Evolutionary conservation across 2,113 vertebrate species (phyloP), one percentile per base, ranked within the genome.

Genomic region (Catharus minimus): DNA sequence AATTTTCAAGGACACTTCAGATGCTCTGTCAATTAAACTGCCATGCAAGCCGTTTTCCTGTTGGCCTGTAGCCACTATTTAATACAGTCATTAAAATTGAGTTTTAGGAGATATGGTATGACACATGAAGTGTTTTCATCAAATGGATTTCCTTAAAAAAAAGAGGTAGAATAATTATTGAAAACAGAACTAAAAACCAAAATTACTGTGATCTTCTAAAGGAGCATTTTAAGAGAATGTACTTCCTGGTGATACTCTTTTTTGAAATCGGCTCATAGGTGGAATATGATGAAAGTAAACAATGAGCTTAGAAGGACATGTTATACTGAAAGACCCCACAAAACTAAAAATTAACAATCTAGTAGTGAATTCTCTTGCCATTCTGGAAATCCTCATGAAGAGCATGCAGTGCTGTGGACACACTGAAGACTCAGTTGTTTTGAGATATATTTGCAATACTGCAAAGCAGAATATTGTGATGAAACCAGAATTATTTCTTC

Each of bases 1-100:
- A 92, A 92, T 94, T 95, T 94, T 89, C 96, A 97, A 96, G 94
- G 96, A 84, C 84, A 65, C 86, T 93, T 94, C 65, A 92, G 93
- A 74, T 93, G 65, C 78, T 92, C 89, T 93, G 90, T 95, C 95
- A 94, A 82, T 95, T 95, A 96, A 94, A 93, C n/a, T 90, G 92
- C 92, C 78, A 12, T 32, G 60, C 81, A 89, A 96, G 86, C 89
- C 84, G 7, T 92, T 96, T 93, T 95, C 64, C 50, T 82, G 47
- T 82, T 95, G 93, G 94, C 93, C 61, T 84, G 47, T 84, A 92
- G 96, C 88, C 86, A 94, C 94, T 84, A 80, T 80, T 95, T 94
- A 90, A 75, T 76, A 72, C 39, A 71, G 56, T 86, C 89, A 95
- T 95, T 95, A 96, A 89, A 95, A 69, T 94, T 47, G 76, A 64